Evolutionary conservation across 1,140 invertebrate genomes (phyloP).

Genomic region (Leptestheria dahalacensis): DNA sequence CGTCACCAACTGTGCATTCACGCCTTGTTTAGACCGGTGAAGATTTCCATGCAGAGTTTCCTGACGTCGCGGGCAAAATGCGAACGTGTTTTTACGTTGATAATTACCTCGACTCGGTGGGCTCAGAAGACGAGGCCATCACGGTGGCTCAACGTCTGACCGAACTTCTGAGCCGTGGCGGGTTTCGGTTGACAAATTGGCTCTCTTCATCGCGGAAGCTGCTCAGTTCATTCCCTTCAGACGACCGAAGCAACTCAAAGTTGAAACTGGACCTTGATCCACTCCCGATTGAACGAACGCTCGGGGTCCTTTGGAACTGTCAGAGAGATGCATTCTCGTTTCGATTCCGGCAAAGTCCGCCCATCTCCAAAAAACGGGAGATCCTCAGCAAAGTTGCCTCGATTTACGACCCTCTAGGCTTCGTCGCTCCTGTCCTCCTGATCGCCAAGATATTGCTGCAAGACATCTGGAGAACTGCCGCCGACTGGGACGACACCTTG

Average conservation of each 20-base stretch:
- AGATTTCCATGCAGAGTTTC: neutral
- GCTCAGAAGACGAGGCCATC: conserved; percentile 2
- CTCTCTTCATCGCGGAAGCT: neutral
- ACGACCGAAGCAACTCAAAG: neutral
- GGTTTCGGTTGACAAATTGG: conserved; percentile 10
- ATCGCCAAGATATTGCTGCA: conserved; percentile 30
- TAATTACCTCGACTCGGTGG: conserved; percentile 5
- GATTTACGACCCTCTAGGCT: conserved; percentile 31
- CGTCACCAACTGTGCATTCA: conserved; percentile 4
- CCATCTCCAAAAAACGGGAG: conserved; percentile 13
- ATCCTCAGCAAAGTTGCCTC: conserved; percentile 24
- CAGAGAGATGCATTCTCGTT: neutral
- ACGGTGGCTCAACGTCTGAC: neutral
- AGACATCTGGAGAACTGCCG: conserved; percentile 26
- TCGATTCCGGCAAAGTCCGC: neutral
- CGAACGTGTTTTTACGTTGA: conserved; percentile 11
- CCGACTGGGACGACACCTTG: conserved; percentile 30
- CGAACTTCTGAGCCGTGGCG: neutral
- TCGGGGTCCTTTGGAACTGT: neutral
- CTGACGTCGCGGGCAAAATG: neutral
- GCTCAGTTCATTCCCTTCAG: neutral
- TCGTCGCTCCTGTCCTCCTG: conserved; percentile 26
- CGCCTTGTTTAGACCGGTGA: neutral
- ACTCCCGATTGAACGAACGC: conserved; percentile 21
- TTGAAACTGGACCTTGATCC: conserved; percentile 19